Conservation (phyloP, 2,797 vertebrate genomes). For the Argentina silus region DNA sequence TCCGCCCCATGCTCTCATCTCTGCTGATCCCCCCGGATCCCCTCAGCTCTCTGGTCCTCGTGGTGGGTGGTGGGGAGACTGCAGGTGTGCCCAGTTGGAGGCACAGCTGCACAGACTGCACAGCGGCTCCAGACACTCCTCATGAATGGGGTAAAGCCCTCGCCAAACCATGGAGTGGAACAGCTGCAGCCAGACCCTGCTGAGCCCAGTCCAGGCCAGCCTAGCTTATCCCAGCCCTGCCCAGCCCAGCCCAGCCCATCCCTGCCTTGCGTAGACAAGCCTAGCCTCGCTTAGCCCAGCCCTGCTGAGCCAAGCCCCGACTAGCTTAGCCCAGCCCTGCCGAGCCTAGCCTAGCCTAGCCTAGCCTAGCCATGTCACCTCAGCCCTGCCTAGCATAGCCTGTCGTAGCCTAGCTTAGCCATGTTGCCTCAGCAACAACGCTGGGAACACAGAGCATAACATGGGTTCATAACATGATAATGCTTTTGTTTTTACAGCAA, state of each 20-base stretch:
- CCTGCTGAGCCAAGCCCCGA: too few relatives aligned
- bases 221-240: slow-evolving; percentile 31
- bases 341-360: neutral
- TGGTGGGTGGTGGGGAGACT: slow-evolving; percentile 72
- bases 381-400: too few relatives aligned
- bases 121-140: slow-evolving; percentile 66
- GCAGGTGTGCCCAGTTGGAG: slow-evolving; percentile 78
- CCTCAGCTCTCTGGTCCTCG: slow-evolving; percentile 45
- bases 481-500: slow-evolving; percentile 80
- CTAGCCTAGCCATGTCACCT: neutral
- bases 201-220: slow-evolving; percentile 39
- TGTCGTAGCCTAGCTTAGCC: too few relatives aligned
- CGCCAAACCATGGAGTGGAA: slow-evolving; percentile 64
- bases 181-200: slow-evolving; percentile 74
- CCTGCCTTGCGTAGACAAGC: neutral
- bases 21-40: slow-evolving; percentile 52
- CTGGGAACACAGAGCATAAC: neutral
- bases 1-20: slow-evolving; percentile 45
- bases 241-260: slow-evolving; percentile 26
- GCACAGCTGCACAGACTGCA: slow-evolving; percentile 75
- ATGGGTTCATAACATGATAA: neutral
- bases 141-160: slow-evolving; percentile 67
- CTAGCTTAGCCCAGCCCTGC: neutral
- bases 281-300: too few relatives aligned
- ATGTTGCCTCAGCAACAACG: neutral